Percentiles rank a stretch among this genome's conserved stretches.
These are phyloP conservation scores for Octopus sinensis DNA, from an alignment of 1,140 invertebrate species.

Conservation along the genomic window DNA sequence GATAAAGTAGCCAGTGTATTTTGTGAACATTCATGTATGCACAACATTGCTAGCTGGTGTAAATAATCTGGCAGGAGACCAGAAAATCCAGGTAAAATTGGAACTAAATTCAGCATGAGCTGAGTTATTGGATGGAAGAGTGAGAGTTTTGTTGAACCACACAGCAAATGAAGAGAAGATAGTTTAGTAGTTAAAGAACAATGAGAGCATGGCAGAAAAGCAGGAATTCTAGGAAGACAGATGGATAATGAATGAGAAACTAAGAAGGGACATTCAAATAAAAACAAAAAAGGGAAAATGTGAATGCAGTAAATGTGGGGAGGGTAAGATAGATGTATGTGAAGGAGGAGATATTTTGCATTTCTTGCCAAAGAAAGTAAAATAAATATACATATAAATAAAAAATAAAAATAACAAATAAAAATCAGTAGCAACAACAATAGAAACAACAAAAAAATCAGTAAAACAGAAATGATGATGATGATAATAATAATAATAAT, in stretches of 20 bases:
- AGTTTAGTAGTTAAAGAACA: background rate
- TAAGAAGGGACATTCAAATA: background rate
- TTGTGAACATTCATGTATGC: background rate
- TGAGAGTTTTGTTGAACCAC: background rate
- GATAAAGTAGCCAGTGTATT: background rate
- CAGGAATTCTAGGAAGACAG: background rate
- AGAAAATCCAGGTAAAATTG: conserved; percentile 12
- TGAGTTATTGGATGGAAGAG: background rate
- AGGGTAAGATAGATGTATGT: no score
- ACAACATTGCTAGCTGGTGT: background rate
- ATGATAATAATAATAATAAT: no score
- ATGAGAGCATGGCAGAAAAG: background rate
- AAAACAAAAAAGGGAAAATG: background rate
- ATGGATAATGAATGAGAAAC: background rate
- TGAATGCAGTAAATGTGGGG: background rate
- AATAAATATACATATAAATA: no score
- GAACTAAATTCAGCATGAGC: conserved; percentile 2
- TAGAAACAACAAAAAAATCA: no score
- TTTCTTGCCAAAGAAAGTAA: no score
- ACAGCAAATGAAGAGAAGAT: background rate
- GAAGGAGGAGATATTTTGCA: no score
- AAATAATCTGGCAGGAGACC: conserved; percentile 1
- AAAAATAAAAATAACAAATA: no score
- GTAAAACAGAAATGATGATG: no score
- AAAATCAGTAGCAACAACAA: no score